Evolutionary conservation across 2,797 vertebrate species (phyloP).

Genomic region (Lepus oiostolus): DNA sequence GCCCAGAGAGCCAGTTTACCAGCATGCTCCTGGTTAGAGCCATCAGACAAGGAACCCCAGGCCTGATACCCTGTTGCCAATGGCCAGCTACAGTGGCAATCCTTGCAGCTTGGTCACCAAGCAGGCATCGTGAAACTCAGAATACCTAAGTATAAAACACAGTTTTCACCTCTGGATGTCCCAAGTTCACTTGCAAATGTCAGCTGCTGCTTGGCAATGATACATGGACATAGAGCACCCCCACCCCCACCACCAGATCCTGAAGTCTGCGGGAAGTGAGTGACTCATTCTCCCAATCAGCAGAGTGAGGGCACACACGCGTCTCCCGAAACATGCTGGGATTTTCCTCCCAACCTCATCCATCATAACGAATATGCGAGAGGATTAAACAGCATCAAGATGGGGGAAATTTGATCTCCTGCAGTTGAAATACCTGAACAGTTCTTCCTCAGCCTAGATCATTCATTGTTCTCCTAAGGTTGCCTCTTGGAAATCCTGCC

Average conservation of each 20-base stretch:
- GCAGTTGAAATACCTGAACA: slow-evolving; percentile 31
- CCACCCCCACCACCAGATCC: slow-evolving; percentile 3
- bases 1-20: not conserved
- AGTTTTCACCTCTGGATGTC: slow-evolving; percentile 42
- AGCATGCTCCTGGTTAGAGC: not conserved
- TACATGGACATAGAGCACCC: slow-evolving; percentile 18
- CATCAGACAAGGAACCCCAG: not conserved
- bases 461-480: slow-evolving; percentile 8
- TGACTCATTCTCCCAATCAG: slow-evolving; percentile 62
- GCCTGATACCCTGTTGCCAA: not conserved
- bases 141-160: not conserved
- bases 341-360: slow-evolving; percentile 60
- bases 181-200: slow-evolving; percentile 52
- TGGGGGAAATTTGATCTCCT: slow-evolving; percentile 42
- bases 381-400: not conserved
- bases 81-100: slow-evolving; percentile 8
- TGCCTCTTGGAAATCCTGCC: slow-evolving; percentile 3
- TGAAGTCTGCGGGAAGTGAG: slow-evolving; percentile 30
- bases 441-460: not conserved
- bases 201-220: slow-evolving; percentile 65
- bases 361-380: slow-evolving; percentile 34
- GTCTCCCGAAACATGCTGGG: slow-evolving; percentile 12
- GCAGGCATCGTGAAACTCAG: not conserved
- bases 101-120: not conserved
- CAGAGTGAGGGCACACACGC: slow-evolving; percentile 22